Evolutionary conservation across 2,797 vertebrate species (phyloP), one percentile per base, ranked within the genome.

Genomic region (Carcharodon carcharias): DNA sequence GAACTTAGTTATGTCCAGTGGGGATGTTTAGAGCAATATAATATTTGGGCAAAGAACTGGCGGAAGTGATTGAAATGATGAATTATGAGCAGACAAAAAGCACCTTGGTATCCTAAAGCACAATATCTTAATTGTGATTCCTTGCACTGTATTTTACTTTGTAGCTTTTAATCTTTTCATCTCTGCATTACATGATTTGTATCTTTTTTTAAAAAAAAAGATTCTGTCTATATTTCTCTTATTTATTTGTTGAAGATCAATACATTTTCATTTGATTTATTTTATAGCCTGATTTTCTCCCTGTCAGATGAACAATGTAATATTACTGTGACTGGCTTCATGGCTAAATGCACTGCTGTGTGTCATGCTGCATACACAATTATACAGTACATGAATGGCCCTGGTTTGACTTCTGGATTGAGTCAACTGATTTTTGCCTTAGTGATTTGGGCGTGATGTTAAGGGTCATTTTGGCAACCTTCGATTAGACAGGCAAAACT

Each of bases 391-490:
- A 12, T 11, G 0, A 31, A 89, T 89, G 9, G 3, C 54, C 9
- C 16, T 1, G 6, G 35, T 92, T 63, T 92, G 11, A 92, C 58
- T 58, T 92, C 31, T 92, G 14, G 14, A 92, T 92, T 61, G 31
- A 61, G 58, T 63, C 18, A 89, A 35, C 56, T 63, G 56, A 92
- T n/a, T 31, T 61, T 91, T 31, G 28, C 56, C 56, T 35, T 9
- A 4, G 16, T 31, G 31, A 18, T n/a, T 23, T 63, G 56, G 31
- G 96, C 40, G 96, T 14, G 96, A 9, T 88, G 80, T 26, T 88
- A 85, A 65, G 96, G 77, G 50, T 85, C 96, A 71, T 96, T 71
- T 95, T 87, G 11, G 82, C 12, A 96, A 69, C 97, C 96, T 98
- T 98, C 97, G 63, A 2, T 71, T 71, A 50, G 56, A 6, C 28